These are phyloP conservation scores for Galeopterus variegatus DNA, from an alignment of 2,113 vertebrate genomes.

Conservation along the genomic window DNA sequence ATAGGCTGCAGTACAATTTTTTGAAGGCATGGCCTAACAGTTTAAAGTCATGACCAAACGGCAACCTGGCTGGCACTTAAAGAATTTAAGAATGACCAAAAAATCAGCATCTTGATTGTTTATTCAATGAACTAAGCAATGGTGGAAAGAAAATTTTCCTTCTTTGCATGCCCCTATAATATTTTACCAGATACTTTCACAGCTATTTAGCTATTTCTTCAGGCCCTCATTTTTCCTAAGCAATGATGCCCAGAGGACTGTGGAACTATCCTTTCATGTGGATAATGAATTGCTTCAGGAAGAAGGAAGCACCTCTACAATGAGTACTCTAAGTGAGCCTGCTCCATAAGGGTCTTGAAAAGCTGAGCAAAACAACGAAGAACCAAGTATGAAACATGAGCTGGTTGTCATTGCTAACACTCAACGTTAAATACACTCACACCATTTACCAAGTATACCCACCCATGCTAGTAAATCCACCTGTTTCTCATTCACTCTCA, in stretches of 20 bases:
- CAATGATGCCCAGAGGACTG: conserved; percentile 20
- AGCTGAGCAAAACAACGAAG: conserved; percentile 55
- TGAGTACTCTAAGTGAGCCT: conserved; percentile 38
- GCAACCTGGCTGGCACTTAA: conserved; percentile 50
- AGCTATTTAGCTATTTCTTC: conserved; percentile 66
- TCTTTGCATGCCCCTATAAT: neutral
- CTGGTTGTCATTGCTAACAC: neutral
- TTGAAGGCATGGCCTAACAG: neutral
- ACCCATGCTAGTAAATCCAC: neutral
- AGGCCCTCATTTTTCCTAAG: conserved; percentile 51
- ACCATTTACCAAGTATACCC: conserved; percentile 16
- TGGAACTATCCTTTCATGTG: conserved; percentile 40
- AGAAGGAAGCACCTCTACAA: conserved; percentile 64
- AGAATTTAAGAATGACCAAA: conserved; percentile 42
- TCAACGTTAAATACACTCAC: conserved; percentile 55
- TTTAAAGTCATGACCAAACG: conserved; percentile 53
- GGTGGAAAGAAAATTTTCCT: neutral
- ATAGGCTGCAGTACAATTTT: neutral
- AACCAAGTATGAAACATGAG: conserved; percentile 41
- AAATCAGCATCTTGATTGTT: neutral
- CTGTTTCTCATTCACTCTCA: neutral
- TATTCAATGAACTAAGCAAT: conserved; percentile 25
- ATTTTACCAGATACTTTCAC: neutral
- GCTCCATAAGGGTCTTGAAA: conserved; percentile 49
- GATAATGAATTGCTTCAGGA: conserved; percentile 71